Evolutionary conservation across 2,113 vertebrate species (phyloP), one percentile per base, ranked within the genome.

Genomic region (Gambusia affinis): DNA sequence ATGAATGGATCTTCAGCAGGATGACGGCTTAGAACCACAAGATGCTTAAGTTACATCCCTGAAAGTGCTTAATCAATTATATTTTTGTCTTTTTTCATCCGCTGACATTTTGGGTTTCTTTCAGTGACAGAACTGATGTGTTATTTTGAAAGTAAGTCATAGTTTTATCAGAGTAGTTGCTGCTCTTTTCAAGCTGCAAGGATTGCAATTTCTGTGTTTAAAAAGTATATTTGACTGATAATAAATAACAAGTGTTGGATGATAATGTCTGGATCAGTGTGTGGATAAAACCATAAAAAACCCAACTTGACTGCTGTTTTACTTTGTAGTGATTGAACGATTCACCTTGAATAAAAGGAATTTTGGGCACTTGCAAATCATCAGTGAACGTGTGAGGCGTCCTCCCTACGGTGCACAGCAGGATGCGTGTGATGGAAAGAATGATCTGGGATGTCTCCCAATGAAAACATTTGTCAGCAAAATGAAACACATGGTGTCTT

Each of bases 381-480:
- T 61, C 11, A 11, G 63, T 80, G 15, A 77, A 74, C 44, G 78
- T 80, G 85, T 73, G 67, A 79, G 67, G 80, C 57, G 79, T 83
- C 85, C 61, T 75, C 31, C 87, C 79, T 73, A 87, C 81, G 80
- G 27, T 2, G 72, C 72, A 51, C 78, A 73, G 61, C 64, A 66
- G 44, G 33, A 2, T 37, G 19, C 33, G 44, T 65, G 65, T 44
- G 79, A 65, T 71, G 75, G 64, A 60, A 75, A 73, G 68, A 69
- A 81, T 80, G 82, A 84, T 72, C 78, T 67, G 44, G 27, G 47
- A 87, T 87, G 76, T 83, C 71, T 62, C 73, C 75, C 35, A 4
- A 42, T 1, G 64, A 61, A 63, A 64, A 74, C 70, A 3, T 62
- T 57, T 57, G 79, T 76, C 76, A 81, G 70, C 47, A 72, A 83